Evolutionary conservation across 2,888 invertebrate genomes (phyloP), one percentile per base, ranked within the genome.

Genomic region (Seira sanloemensis): DNA sequence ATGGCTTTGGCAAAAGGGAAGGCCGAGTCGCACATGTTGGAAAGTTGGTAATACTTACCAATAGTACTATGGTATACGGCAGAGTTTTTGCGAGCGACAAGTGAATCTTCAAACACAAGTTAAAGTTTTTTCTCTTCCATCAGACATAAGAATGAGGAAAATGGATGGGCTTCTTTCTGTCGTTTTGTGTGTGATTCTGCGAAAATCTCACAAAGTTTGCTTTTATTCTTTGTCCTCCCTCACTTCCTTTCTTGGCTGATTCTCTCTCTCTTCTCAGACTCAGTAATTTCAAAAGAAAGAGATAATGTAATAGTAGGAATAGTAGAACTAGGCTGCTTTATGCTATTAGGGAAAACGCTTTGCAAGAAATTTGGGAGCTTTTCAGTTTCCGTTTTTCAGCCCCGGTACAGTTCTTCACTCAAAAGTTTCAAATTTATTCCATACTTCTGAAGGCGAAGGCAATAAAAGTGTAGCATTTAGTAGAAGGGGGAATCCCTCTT

Each of bases 21-120:
- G n/a, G 50, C 50, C 1, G 16, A 1, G 2, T 50, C 50, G 1
- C n/a, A 18, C 50, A n/a, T n/a, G n/a, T n/a, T n/a, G n/a, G n/a
- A n/a, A n/a, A n/a, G n/a, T n/a, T n/a, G n/a, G n/a, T n/a, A 50
- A 37, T 37, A 37, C 37, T 4, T 37, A 37, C 37, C 12, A n/a
- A n/a, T n/a, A 50, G 4, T 12, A 50, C 50, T n/a, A 50, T 12
- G 1, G 5, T 50, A 18, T 7, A 50, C 50, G 50, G 16, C 12
- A n/a, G 50, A 50, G n/a, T 50, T 50, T 50, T 50, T n/a, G n/a
- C n/a, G n/a, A n/a, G 50, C n/a, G 50, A 50, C 50, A 50, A 50
- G 50, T 50, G 50, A 50, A 18, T 50, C 50, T 50, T 50, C 50
- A 50, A 50, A 50, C 50, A 50, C 16, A 50, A 50, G 5, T 50